These are phyloP conservation scores for Enteromius mattozi DNA, from an alignment of 2,797 vertebrate species.

Conservation along the genomic window DNA sequence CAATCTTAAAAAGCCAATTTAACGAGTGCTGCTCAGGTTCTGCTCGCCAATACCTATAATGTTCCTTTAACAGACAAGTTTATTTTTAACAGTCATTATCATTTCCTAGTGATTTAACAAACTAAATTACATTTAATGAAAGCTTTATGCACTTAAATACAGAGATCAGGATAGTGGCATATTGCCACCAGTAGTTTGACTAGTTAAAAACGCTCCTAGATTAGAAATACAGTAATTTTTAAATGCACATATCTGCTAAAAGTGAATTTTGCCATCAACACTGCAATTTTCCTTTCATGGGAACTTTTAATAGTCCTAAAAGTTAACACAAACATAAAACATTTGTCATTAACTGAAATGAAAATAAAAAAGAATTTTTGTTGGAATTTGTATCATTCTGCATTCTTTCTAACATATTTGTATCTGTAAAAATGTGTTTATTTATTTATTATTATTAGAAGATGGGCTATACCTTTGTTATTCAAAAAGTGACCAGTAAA, in stretches of 20 bases:
- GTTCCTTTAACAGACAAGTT: constrained; percentile 50
- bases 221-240: not conserved
- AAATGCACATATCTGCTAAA: constrained; percentile 2
- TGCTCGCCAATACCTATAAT: constrained; percentile 51
- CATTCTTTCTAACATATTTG: too few species aligned
- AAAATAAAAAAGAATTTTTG: not conserved
- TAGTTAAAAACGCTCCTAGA: constrained; percentile 53
- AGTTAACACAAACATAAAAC: not conserved
- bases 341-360: not conserved
- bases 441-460: too few species aligned
- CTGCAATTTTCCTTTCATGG: not conserved
- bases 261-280: not conserved
- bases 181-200: constrained; percentile 52
- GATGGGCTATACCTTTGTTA: too few species aligned
- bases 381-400: too few species aligned
- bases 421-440: too few species aligned
- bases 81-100: constrained; percentile 55
- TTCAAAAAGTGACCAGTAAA: too few species aligned
- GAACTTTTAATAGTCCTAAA: not conserved
- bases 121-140: not conserved
- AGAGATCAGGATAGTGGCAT: constrained; percentile 52
- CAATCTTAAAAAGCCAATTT: constrained; percentile 62
- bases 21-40: constrained; percentile 47
- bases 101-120: constrained; percentile 57
- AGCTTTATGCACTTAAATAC: constrained; percentile 57